Evolutionary conservation across 2,888 invertebrate species (phyloP).

Genomic region (Drosophila subquinaria): DNA sequence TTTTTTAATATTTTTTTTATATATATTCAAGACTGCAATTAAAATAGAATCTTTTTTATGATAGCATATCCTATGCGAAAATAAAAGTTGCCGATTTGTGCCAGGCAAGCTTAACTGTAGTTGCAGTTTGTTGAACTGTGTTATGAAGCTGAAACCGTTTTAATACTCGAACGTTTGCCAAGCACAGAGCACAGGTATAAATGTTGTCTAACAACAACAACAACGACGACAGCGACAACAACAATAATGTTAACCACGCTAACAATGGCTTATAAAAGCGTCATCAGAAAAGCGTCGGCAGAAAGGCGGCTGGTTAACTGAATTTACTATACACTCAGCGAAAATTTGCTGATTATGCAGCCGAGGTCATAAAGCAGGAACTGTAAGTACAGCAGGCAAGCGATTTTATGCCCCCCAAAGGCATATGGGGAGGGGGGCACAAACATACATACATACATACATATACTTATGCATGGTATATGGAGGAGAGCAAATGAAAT

Average conservation of each 20-base stretch:
- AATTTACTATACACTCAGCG: slow-evolving; percentile 63
- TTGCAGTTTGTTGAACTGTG: background rate
- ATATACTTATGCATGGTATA: slow-evolving; percentile 1
- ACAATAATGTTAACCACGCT: background rate
- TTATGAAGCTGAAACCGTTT: background rate
- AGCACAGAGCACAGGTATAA: slow-evolving; percentile 3
- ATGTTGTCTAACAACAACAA: background rate
- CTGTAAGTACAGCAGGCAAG: slow-evolving; percentile 36
- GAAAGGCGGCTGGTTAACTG: slow-evolving; percentile 16
- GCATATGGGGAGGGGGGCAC: background rate
- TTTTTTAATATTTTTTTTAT: too few species aligned
- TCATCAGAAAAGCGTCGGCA: slow-evolving; percentile 46
- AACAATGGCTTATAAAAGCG: slow-evolving; percentile 37
- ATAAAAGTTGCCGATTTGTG: background rate
- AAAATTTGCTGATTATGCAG: slow-evolving; percentile 78
- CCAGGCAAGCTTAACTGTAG: background rate
- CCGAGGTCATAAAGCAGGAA: slow-evolving; percentile 64
- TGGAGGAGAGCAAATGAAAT: slow-evolving; percentile 60
- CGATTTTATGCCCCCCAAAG: slow-evolving; percentile 61
- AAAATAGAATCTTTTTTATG: background rate
- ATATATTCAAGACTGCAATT: background rate
- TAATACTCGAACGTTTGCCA: too few species aligned
- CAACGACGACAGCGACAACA: slow-evolving; percentile 1
- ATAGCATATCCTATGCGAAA: too few species aligned
- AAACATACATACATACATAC: background rate